Evolutionary conservation across 2,888 invertebrate species (phyloP).

Genomic region (Dryomyza anilis): DNA sequence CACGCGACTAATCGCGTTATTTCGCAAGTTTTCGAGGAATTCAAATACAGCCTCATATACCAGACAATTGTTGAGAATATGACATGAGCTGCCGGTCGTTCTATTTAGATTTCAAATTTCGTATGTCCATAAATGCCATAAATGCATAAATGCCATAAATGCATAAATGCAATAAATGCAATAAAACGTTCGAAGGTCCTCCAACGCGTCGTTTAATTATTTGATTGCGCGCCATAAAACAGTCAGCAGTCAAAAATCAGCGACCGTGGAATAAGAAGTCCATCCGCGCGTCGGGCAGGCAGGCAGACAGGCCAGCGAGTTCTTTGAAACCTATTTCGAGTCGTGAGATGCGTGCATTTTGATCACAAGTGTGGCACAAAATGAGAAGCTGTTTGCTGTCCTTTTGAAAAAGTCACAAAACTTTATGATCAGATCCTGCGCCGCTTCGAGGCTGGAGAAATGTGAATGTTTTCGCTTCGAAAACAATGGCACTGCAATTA

Average conservation of each 20-base stretch:
- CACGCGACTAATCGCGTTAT: neutral
- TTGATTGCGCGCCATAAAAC: constrained; percentile 22
- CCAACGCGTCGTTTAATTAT: constrained; percentile 14
- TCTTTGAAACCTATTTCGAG: constrained; percentile 22
- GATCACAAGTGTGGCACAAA: constrained; percentile 36
- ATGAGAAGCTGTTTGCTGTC: constrained; percentile 14
- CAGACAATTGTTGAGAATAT: neutral
- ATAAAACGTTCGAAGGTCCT: constrained; percentile 5
- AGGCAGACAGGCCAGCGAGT: neutral
- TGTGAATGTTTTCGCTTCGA: constrained; percentile 37
- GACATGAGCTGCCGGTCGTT: neutral
- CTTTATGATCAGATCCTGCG: constrained; percentile 12
- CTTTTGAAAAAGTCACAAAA: constrained; percentile 17
- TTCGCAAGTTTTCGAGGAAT: neutral
- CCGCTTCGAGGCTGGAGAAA: no score
- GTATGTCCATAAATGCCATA: neutral
- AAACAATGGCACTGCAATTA: constrained; percentile 60
- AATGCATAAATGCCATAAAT: constrained; percentile 3
- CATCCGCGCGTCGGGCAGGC: neutral
- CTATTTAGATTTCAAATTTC: neutral
- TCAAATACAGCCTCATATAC: neutral
- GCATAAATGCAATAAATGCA: neutral
- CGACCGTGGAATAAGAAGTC: neutral
- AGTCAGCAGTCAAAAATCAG: neutral
- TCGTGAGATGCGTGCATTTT: constrained; percentile 15